phyloP scores from a whole-genome alignment of 2,888 invertebrate genomes.

The Ypsolopha scabrella region DNA sequence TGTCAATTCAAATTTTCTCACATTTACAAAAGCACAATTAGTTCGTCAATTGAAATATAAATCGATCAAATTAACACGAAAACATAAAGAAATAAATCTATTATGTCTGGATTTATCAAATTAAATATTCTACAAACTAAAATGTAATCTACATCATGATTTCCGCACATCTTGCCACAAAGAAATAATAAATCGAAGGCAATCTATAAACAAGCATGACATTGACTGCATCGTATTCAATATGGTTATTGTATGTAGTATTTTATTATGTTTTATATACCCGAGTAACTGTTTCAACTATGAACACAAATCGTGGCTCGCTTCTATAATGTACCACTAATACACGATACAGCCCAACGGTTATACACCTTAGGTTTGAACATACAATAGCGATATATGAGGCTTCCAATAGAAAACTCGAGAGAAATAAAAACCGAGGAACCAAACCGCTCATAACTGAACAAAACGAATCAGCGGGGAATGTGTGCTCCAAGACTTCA shows the following conservation, averaged over 20 bases:
- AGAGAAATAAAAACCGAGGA: constrained; percentile 24
- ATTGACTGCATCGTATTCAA: constrained; percentile 34
- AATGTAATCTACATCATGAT: constrained; percentile 39
- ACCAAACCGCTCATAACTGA: constrained; percentile 25
- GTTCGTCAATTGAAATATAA: constrained; percentile 26
- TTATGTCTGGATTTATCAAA: constrained; percentile 55
- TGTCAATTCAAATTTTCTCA: constrained; percentile 16
- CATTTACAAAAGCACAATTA: constrained; percentile 32
- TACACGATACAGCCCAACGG: constrained; percentile 46
- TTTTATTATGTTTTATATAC: constrained; percentile 55
- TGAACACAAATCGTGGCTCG: constrained; percentile 67
- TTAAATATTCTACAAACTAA: constrained; percentile 43
- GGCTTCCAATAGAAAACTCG: constrained; percentile 41
- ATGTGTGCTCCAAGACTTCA: constrained; percentile 11
- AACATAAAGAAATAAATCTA: constrained; percentile 27
- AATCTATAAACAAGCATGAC: constrained; percentile 29
- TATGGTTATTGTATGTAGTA: constrained; percentile 33
- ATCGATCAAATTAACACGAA: constrained; percentile 42
- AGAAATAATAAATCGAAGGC: constrained; percentile 21
- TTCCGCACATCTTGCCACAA: constrained; percentile 54
- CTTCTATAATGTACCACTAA: constrained; percentile 48
- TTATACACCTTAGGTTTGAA: constrained; percentile 36
- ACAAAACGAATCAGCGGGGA: background rate
- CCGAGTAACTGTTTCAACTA: constrained; percentile 52
- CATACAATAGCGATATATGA: constrained; percentile 43